These are phyloP conservation scores for Frieseomelitta varia DNA, from an alignment of 1,140 invertebrate species.

Conservation along the genomic window DNA sequence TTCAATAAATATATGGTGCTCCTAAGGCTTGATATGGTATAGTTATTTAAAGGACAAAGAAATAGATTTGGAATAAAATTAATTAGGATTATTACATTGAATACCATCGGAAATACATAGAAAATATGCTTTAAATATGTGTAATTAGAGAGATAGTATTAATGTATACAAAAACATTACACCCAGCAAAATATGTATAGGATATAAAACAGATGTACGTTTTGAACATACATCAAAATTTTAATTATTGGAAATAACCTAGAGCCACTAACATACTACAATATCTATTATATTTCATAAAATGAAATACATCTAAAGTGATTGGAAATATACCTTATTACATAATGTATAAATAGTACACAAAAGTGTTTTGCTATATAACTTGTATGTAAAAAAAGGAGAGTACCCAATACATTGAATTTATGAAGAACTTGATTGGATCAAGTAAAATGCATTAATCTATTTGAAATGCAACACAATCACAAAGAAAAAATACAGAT, in stretches of 20 bases:
- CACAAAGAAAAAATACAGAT: neutral
- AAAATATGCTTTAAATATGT: neutral
- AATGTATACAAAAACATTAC: neutral
- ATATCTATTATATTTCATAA: conserved; percentile 10
- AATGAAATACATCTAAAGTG: neutral
- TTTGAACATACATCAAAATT: neutral
- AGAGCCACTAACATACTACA: neutral
- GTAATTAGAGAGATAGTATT: conserved; percentile 12
- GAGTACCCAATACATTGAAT: neutral
- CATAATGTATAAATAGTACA: neutral
- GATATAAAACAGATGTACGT: neutral
- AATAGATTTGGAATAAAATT: neutral
- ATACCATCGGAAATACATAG: neutral
- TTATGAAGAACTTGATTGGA: neutral
- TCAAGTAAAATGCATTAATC: conserved; percentile 19
- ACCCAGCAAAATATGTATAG: neutral
- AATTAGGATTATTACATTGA: neutral
- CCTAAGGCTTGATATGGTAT: neutral
- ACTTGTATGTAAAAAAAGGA: neutral
- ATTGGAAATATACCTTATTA: neutral
- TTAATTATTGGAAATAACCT: neutral
- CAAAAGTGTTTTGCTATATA: neutral
- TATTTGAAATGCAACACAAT: neutral
- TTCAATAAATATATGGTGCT: neutral
- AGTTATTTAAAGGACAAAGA: neutral